phyloP scores from a whole-genome alignment of 2,888 invertebrate genomes.

The Arrhopalites spinosus region DNA sequence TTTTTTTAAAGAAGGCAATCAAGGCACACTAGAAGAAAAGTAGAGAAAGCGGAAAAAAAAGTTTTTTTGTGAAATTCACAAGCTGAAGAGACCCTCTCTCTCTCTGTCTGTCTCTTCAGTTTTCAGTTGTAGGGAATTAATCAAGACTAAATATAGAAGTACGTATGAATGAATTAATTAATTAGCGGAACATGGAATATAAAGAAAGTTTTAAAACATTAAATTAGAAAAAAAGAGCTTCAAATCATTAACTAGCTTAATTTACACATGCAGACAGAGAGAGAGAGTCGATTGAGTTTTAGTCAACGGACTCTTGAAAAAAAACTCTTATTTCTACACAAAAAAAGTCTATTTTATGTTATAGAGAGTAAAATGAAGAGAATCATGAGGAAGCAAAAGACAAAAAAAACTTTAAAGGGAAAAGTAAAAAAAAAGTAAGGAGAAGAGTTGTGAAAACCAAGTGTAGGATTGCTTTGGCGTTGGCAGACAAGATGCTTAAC shows the following conservation, averaged over 20 bases:
- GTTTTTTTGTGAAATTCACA: background rate
- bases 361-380: no score
- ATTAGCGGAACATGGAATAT: background rate
- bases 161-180: background rate
- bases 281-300: no score
- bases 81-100: background rate
- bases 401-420: background rate
- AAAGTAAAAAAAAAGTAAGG: background rate
- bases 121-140: background rate
- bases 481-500: conserved; percentile 22
- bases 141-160: background rate
- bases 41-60: no score
- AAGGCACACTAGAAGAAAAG: no score
- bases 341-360: no score
- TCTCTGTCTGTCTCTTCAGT: background rate
- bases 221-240: background rate
- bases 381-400: background rate
- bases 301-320: no score
- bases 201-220: background rate
- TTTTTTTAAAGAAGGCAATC: no score
- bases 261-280: background rate
- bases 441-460: no score
- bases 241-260: conserved; percentile 1
- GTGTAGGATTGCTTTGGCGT: background rate
- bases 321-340: no score